Evolutionary conservation across 2,888 invertebrate species (phyloP), one percentile per base, ranked within the genome.

Genomic region (Troglohyphantes excavatus): DNA sequence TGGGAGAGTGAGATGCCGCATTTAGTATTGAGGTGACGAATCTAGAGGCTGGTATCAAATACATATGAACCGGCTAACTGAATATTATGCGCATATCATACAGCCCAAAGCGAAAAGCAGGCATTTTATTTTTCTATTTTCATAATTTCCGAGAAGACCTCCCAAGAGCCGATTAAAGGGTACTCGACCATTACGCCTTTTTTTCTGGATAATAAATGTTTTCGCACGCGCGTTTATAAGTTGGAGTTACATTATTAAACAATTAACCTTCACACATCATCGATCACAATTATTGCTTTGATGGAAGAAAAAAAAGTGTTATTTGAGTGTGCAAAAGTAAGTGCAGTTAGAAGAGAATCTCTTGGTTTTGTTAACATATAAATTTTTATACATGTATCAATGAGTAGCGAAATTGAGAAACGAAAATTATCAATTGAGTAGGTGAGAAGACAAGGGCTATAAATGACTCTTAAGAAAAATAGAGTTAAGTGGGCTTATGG

Each of bases 81-180:
- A 23, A 65, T n/a, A 21, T 19, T 17, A 61, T 21, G 29, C 13
- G 11, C 29, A 61, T 61, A 53, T 53, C 26, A 59, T 29, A 78
- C 6, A 63, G 9, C 13, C 65, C 43, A 13, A 17, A 65, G 61
- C 17, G 17, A 26, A 61, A 43, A 65, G 43, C 17, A 65, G 29
- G 29, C 43, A 53, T 17, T 82, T 68, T 72, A 33, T 61, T 61
- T 81, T 27, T 7, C 61, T 3, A 6, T 26, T 53, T 53, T n/a
- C 53, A 6, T 70, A 61, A 61, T 82, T 70, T 59, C 6, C 13
- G 19, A 82, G n/a, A n/a, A 39, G 68, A 82, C 82, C 70, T 72
- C 39, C 70, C 82, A 70, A 61, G 72, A 72, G 2, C 9, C 26
- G 53, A 61, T 82, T 19, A 63, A 72, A 72, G 53, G 33, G 43